Evolutionary conservation across 2,797 vertebrate genomes (phyloP).

Genomic region (Sebastes iracundus): DNA sequence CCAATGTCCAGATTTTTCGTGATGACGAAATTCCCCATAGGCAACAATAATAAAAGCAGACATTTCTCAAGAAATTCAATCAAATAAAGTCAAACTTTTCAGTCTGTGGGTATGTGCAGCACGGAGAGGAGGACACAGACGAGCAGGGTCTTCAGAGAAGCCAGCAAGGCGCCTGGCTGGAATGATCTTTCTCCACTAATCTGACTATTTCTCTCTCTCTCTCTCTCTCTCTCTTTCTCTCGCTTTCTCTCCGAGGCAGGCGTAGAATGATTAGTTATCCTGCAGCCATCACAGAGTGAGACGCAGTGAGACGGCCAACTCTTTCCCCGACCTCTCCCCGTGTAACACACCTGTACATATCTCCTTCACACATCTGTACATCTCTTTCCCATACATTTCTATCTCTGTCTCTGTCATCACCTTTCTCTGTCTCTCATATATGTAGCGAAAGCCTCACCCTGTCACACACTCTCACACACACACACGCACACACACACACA

Average conservation of each 20-base stretch:
- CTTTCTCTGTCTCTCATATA: slow-evolving; percentile 7
- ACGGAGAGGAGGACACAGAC: slow-evolving; percentile 21
- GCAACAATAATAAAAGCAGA: slow-evolving; percentile 1
- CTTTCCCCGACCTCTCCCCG: neutral
- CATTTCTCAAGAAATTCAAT: neutral
- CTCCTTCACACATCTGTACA: slow-evolving; percentile 61
- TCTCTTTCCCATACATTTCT: slow-evolving; percentile 59
- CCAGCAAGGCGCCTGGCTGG: slow-evolving; percentile 29
- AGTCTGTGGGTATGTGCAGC: neutral
- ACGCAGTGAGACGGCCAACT: slow-evolving; percentile 32
- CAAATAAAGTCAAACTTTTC: slow-evolving; percentile 12
- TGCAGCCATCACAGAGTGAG: slow-evolving; percentile 49
- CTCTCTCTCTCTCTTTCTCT: slow-evolving; percentile 13
- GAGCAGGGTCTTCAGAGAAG: slow-evolving; percentile 38
- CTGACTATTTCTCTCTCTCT: neutral
- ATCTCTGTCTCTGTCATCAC: slow-evolving; percentile 59
- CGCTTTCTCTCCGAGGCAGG: slow-evolving; percentile 16
- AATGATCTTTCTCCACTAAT: slow-evolving; percentile 35
- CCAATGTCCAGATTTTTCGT: slow-evolving; percentile 18
- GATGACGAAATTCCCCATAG: neutral
- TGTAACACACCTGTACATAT: slow-evolving; percentile 65
- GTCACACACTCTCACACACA: neutral
- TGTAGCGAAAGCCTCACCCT: slow-evolving; percentile 29
- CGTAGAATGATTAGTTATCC: slow-evolving; percentile 78
- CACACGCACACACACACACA: neutral